These are phyloP conservation scores for Dynastes hyllus DNA, from an alignment of 2,888 invertebrate species.

Conservation along the genomic window DNA sequence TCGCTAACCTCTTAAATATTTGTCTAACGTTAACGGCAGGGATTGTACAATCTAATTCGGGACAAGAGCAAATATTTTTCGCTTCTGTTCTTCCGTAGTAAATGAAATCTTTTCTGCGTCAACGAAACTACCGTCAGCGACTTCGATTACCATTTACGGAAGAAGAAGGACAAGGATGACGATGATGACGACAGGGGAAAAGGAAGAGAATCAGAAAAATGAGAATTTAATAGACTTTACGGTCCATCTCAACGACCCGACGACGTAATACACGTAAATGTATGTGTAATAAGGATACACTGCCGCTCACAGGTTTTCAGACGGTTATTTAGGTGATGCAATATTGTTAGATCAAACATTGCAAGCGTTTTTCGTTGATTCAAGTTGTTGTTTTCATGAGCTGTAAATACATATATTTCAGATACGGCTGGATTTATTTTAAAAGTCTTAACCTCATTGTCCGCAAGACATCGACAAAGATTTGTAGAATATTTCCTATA, in stretches of 20 bases:
- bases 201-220: neutral
- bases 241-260: neutral
- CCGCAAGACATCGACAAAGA: too few species aligned
- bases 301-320: too few species aligned
- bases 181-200: neutral
- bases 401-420: too few species aligned
- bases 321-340: too few species aligned
- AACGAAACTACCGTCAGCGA: neutral
- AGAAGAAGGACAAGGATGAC: neutral
- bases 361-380: too few species aligned
- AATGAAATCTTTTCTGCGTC: conserved; percentile 6
- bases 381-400: too few species aligned
- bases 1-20: neutral
- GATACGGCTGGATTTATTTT: too few species aligned
- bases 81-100: neutral
- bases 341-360: too few species aligned
- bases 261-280: neutral
- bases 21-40: neutral
- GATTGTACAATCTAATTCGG: conserved; percentile 3
- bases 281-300: too few species aligned
- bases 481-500: too few species aligned
- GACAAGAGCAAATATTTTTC: neutral
- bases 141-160: neutral
- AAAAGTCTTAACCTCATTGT: too few species aligned
- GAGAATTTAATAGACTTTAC: neutral